Base-by-base conservation (phyloP, 1,140 invertebrate genomes). In the Drosophila teissieri region DNA sequence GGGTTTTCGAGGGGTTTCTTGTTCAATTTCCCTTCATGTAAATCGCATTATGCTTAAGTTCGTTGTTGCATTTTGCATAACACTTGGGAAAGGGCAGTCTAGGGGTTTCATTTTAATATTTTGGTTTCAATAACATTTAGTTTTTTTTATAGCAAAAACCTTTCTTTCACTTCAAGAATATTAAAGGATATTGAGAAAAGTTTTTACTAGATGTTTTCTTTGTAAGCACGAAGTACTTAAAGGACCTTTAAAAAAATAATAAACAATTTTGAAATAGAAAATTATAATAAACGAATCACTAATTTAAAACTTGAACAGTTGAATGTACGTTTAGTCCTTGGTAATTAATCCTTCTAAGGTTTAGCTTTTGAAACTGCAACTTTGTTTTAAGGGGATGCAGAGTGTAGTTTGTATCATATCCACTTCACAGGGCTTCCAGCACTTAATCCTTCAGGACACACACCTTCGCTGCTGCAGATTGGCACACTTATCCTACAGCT, bases 381-480 rank as follows among this genome's bases (percentile, higher is more conserved):
- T 31, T 10, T 31, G 8, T 8, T 10, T 31, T 3, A 31, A 31
- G 8, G 27, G 27, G 7, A 7, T 31, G 6, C 8, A 31, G 27
- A 2, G 7, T 1, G 27, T 31, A 8, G 12, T 14, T 34, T 14
- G 14, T 5, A 8, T 11, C 3, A 3, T 2, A 12, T 14, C 8
- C 44, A 8, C 3, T 19, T 42, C 36, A 44, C 39, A 58, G 24
- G 22, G 15, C 11, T 60, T 14, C 8, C 0, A 17, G 10, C 37
- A 57, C 53, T 72, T 34, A 17, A 53, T 75, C 73, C 73, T 75
- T 67, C 14, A 57, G 61, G 17, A 58, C 61, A 67, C 61, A 67
- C 60, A 75, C 73, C 60, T 75, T 55, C 57, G 39, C 7, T 40
- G 10, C 51, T 24, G 10, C 12, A 24, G 49, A 27, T 5, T 55